These are phyloP conservation scores for Molanna angustata DNA, from an alignment of 2,888 invertebrate genomes.

Conservation along the genomic window DNA sequence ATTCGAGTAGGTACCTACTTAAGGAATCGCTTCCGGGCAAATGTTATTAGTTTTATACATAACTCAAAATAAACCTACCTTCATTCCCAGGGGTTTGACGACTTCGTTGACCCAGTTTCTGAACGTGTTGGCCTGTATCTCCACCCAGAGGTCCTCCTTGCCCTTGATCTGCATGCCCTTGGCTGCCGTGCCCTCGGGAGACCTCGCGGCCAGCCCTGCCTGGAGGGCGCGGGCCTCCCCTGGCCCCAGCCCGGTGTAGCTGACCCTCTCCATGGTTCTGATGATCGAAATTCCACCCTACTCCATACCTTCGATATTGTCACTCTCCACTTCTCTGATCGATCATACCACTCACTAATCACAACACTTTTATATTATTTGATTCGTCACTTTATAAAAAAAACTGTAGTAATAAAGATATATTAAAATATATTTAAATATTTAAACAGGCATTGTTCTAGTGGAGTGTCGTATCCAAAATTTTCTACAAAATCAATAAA, in stretches of 20 bases:
- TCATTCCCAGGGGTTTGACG: conserved; percentile 66
- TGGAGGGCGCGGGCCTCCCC: conserved; percentile 66
- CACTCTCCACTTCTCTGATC: not conserved
- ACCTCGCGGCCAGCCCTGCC: conserved; percentile 83
- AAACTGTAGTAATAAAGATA: too few species aligned
- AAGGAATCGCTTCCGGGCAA: too few species aligned
- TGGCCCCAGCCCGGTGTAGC: conserved; percentile 50
- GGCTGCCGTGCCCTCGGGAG: conserved; percentile 92
- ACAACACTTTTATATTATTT: too few species aligned
- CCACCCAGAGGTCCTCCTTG: conserved; percentile 93
- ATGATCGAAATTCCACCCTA: too few species aligned
- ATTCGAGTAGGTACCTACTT: too few species aligned
- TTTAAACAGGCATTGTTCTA: too few species aligned
- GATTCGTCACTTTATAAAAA: too few species aligned
- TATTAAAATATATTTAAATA: too few species aligned
- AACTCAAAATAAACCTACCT: conserved; percentile 45
- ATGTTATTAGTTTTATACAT: too few species aligned
- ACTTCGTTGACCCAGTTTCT: conserved; percentile 98
- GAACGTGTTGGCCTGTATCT: conserved; percentile 94
- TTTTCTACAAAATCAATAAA: too few species aligned
- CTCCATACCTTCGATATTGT: too few species aligned
- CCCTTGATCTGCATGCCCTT: conserved; percentile 95
- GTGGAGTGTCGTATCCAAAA: too few species aligned
- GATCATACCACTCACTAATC: not conserved
- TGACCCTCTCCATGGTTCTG: conserved; percentile 42